These are phyloP conservation scores for Amaurobius ferox DNA, from an alignment of 2,888 invertebrate species.

Conservation along the genomic window DNA sequence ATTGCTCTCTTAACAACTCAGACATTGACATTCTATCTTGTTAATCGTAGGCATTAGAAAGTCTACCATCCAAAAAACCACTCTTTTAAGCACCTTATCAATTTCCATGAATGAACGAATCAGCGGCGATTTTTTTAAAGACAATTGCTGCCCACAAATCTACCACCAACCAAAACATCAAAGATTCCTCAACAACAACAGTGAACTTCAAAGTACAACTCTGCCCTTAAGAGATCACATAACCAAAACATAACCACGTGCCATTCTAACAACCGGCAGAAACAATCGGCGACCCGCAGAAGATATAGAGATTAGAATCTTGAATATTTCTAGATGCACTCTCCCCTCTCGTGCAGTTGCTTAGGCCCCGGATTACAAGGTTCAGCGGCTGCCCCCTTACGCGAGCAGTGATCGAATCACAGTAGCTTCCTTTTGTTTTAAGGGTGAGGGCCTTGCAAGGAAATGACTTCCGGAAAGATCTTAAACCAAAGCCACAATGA, in stretches of 20 bases:
- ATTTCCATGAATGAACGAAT: no score
- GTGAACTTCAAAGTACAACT: background rate
- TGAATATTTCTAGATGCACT: slow-evolving; percentile 28
- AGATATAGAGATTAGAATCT: slow-evolving; percentile 34
- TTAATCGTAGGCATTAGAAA: no score
- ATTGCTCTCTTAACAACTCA: no score
- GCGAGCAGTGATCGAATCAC: background rate
- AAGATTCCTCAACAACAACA: background rate
- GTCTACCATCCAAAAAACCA: no score
- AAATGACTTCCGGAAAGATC: slow-evolving; percentile 46
- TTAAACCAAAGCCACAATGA: slow-evolving; percentile 18
- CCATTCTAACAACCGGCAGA: slow-evolving; percentile 1
- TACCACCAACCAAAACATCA: background rate
- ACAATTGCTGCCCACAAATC: no score
- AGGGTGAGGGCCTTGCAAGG: background rate
- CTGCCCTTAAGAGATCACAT: background rate
- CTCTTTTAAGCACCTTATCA: no score
- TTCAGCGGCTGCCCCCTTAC: slow-evolving; percentile 20
- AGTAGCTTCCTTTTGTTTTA: slow-evolving; percentile 16
- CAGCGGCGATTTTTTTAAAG: no score
- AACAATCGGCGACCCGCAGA: slow-evolving; percentile 55
- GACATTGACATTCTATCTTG: no score
- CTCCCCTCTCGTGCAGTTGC: slow-evolving; percentile 24
- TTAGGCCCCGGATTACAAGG: slow-evolving; percentile 16
- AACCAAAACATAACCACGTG: slow-evolving; percentile 59